These are phyloP conservation scores for Trachelus troglodyta DNA, from an alignment of 2,888 invertebrate genomes.

Conservation along the genomic window DNA sequence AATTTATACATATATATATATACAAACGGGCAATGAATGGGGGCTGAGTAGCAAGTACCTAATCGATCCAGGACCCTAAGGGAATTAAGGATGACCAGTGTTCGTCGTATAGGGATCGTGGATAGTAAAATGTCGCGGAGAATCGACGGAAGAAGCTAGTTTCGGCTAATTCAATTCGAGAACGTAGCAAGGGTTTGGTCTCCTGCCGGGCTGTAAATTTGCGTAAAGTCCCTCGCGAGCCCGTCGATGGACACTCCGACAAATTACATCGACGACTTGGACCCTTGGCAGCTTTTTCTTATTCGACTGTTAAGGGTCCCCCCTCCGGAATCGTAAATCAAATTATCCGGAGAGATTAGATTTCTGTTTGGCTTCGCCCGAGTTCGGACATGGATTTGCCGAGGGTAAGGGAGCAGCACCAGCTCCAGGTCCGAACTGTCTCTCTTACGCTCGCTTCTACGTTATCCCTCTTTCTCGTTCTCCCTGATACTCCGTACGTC, in stretches of 20 bases:
- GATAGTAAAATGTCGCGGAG: slow-evolving; percentile 23
- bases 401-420: slow-evolving; percentile 23
- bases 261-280: slow-evolving; percentile 52
- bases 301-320: slow-evolving; percentile 23
- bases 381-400: slow-evolving; percentile 33
- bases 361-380: slow-evolving; percentile 56
- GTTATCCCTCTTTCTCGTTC: neutral
- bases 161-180: slow-evolving; percentile 46
- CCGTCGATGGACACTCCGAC: slow-evolving; percentile 45
- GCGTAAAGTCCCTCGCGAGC: slow-evolving; percentile 24
- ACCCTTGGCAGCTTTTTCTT: slow-evolving; percentile 28
- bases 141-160: slow-evolving; percentile 39
- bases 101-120: slow-evolving; percentile 20
- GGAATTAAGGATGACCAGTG: slow-evolving; percentile 52
- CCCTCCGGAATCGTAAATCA: slow-evolving; percentile 55
- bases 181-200: slow-evolving; percentile 39
- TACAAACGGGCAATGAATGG: too few species aligned
- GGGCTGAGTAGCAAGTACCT: slow-evolving; percentile 30
- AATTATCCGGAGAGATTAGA: slow-evolving; percentile 63
- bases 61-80: slow-evolving; percentile 50
- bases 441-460: neutral
- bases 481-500: slow-evolving; percentile 28
- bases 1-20: too few species aligned
- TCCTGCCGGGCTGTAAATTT: slow-evolving; percentile 42
- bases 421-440: slow-evolving; percentile 41